phyloP scores from a whole-genome alignment of 35 echinoderm and acorn worm genomes.

The Heliocidaris erythrogramma region DNA sequence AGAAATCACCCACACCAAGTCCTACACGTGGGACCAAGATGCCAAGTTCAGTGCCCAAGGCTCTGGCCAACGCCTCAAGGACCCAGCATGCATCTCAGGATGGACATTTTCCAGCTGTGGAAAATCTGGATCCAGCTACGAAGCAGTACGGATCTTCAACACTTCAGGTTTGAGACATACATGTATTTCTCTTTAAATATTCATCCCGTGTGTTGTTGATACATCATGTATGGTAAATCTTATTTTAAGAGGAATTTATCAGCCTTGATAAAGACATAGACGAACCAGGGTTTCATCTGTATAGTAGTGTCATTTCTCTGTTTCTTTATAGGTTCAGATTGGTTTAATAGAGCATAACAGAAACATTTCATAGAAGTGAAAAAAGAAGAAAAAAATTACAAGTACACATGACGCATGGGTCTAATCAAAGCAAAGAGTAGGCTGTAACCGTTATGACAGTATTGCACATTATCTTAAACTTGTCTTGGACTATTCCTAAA shows the following conservation, averaged over 20 bases:
- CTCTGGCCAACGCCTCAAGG: not conserved
- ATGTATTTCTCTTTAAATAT: not conserved
- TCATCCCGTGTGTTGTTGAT: not conserved
- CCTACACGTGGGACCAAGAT: conserved; percentile 26
- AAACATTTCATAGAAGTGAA: too few species aligned
- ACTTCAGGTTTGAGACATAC: not conserved
- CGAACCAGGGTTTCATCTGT: too few species aligned
- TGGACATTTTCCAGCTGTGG: not conserved
- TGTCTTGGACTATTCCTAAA: not conserved
- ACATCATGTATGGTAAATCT: too few species aligned
- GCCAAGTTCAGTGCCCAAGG: conserved; percentile 25
- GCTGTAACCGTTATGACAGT: not conserved
- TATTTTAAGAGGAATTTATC: too few species aligned
- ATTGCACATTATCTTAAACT: not conserved
- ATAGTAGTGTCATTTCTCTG: too few species aligned
- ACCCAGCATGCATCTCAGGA: not conserved
- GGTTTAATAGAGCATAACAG: too few species aligned
- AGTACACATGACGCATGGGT: too few species aligned
- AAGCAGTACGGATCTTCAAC: not conserved
- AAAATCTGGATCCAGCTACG: not conserved
- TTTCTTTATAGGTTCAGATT: too few species aligned
- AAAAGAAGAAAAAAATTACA: too few species aligned
- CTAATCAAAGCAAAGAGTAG: not conserved
- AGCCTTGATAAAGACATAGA: too few species aligned
- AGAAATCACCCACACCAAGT: conserved; percentile 31